Base-by-base conservation (phyloP, 2,888 invertebrate species). In the Suillia variegata region DNA sequence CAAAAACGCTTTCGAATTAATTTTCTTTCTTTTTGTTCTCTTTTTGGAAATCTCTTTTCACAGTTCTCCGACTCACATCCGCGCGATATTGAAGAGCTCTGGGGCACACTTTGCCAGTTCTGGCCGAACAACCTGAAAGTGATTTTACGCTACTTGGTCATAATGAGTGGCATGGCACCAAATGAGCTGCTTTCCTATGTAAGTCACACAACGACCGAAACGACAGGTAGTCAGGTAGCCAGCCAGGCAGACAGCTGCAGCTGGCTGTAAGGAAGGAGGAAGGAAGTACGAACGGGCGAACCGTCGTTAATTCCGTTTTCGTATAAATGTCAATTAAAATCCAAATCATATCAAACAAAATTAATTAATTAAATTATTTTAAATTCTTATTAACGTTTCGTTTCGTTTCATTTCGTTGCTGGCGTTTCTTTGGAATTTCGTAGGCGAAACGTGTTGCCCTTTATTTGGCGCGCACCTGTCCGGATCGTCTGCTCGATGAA, bases 121-220 rank as follows among this genome's bases (percentile, higher is more conserved):
- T 98, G 98, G 94, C 95, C 97, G 0, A 95, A 96, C 80, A 99
- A 99, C 84, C 87, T 99, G 67, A 94, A 95, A 83, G 94, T 98
- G 56, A 96, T 99, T 74, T 90, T 98, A 65, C 89, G 98, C 20
- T 98, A 98, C 83, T 87, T 99, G 65, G 91, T 98, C 73, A 98
- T 98, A 70, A 90, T 98, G 61, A 95, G 96, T 13, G 96, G 97
- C 57, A 93, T 99, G 90, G 96, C 98, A n/a, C 97, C 98, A 10
- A 91, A 89, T 69, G 95, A 96, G 79, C 85, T 99, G 2, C 84
- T 99, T 50, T 92, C 93, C 38, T 94, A 93, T 79, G 96, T 96
- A 84, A 90, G 91, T 87, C n/a, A n/a, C n/a, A n/a, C n/a, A n/a
- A n/a, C n/a, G n/a, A n/a, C 45, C 1, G 18, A 45, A n/a, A 8